Conservation (phyloP, 2,113 vertebrate genomes). For the Rhynchopsitta pachyrhyncha region DNA sequence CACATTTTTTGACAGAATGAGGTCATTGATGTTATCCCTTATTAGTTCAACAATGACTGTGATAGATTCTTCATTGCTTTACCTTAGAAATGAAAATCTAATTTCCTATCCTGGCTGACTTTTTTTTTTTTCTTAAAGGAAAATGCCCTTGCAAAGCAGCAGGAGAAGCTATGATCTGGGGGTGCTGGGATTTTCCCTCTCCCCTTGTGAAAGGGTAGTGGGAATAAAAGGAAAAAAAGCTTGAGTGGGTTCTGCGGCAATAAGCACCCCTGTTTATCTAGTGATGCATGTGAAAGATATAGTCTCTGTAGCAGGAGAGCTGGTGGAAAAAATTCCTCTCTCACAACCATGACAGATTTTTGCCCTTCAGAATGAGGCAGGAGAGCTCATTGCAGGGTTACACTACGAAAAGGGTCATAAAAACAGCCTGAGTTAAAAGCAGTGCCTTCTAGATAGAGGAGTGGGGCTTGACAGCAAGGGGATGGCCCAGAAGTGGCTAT, state of each 20-base stretch:
- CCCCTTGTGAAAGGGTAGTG: not conserved
- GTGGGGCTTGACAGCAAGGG: not conserved
- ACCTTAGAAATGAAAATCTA: conserved; percentile 20
- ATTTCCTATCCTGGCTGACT: not conserved
- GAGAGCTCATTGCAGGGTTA: not conserved
- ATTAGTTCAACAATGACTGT: conserved; percentile 63
- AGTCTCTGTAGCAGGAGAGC: not conserved
- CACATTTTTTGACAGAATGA: conserved; percentile 69
- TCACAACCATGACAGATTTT: not conserved
- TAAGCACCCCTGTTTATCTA: not conserved
- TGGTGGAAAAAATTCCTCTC: not conserved
- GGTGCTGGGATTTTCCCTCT: not conserved
- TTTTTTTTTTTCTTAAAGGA: not conserved
- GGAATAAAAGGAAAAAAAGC: not conserved
- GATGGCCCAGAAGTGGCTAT: not conserved
- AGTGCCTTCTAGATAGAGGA: not conserved
- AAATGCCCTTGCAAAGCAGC: not conserved
- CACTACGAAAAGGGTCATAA: not conserved
- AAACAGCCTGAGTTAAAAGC: not conserved
- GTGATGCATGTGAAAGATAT: fast-evolving
- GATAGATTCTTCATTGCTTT: conserved; percentile 38
- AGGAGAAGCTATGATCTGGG: not conserved
- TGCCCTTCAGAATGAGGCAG: not conserved
- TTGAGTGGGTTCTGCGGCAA: not conserved
- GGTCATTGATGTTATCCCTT: conserved; percentile 30